phyloP scores from a whole-genome alignment of 2,113 vertebrate genomes.

The Antechinus stuartii region DNA sequence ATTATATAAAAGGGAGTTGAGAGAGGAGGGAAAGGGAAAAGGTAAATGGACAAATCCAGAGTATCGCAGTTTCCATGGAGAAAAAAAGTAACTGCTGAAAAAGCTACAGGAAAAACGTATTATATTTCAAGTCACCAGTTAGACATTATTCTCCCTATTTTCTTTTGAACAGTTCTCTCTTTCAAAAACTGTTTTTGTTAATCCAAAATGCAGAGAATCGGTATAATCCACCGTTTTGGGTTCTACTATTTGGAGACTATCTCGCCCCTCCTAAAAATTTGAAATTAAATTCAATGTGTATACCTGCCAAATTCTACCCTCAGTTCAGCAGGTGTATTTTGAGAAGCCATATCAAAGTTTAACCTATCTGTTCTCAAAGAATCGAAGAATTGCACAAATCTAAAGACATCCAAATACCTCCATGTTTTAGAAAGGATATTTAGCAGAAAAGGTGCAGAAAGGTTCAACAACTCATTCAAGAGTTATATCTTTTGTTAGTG shows the following conservation, averaged over 20 bases:
- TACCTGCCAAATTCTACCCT: neutral
- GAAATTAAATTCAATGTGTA: neutral
- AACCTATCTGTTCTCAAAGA: neutral
- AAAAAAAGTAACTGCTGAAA: neutral
- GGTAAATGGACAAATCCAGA: neutral
- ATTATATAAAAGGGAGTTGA: neutral
- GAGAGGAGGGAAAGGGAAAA: neutral
- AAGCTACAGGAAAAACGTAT: neutral
- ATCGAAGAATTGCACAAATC: neutral
- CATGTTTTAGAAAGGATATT: neutral
- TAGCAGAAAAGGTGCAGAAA: neutral
- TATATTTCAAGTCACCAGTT: neutral
- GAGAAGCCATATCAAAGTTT: neutral
- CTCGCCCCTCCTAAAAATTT: neutral
- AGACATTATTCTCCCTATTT: neutral
- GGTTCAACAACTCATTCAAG: neutral
- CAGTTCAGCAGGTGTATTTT: neutral
- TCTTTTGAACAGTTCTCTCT: neutral
- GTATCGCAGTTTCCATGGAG: neutral
- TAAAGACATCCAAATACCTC: neutral
- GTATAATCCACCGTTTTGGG: neutral
- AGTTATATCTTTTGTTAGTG: neutral
- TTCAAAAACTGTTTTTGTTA: neutral
- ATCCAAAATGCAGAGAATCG: neutral
- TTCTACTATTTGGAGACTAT: neutral